A percentile compares a stretch with the other conserved stretches of the same genome.
phyloP scores from a whole-genome alignment of 2,888 invertebrate genomes.

The Brachypalpus laphriformis region DNA sequence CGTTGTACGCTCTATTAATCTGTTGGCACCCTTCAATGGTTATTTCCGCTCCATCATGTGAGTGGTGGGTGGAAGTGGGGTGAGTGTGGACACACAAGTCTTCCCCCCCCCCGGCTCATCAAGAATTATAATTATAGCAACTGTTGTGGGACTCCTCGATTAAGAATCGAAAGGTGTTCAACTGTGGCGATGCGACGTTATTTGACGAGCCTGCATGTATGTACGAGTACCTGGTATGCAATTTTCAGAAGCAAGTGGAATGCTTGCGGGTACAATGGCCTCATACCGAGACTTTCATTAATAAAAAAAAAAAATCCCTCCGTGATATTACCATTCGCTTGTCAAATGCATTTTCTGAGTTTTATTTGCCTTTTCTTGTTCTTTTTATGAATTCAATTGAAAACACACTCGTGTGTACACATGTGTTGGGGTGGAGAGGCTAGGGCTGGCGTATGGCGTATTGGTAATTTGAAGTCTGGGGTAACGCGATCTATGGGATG shows the following conservation, averaged over 20 bases:
- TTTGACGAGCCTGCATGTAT: constrained; percentile 1
- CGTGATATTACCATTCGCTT: constrained; percentile 32
- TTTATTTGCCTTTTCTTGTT: constrained; percentile 21
- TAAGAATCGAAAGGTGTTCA: constrained; percentile 54
- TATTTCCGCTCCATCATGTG: constrained; percentile 45
- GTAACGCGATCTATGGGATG: constrained; percentile 56
- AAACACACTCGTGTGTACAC: constrained; percentile 19
- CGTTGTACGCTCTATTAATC: constrained; percentile 46
- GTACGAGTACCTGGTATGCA: constrained; percentile 25
- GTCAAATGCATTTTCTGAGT: constrained; percentile 57
- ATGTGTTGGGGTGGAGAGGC: constrained; percentile 1
- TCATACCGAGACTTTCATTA: constrained; percentile 15
- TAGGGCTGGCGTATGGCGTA: constrained; percentile 18
- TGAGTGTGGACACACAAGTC: neutral
- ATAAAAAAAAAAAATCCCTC: constrained; percentile 22
- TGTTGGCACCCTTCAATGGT: constrained; percentile 53
- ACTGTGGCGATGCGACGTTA: constrained; percentile 11
- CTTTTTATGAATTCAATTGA: constrained; percentile 46
- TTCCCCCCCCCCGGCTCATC: neutral
- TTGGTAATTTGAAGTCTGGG: constrained; percentile 65
- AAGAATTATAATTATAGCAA: constrained; percentile 43
- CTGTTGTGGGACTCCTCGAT: constrained; percentile 46
- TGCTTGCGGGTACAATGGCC: constrained; percentile 62
- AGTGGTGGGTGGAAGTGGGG: neutral
- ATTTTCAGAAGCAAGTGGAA: constrained; percentile 44